Percentiles rank a stretch among this genome's conserved stretches.
These are phyloP conservation scores for Cheilosia soror DNA, from an alignment of 2,888 invertebrate species.

Conservation along the genomic window DNA sequence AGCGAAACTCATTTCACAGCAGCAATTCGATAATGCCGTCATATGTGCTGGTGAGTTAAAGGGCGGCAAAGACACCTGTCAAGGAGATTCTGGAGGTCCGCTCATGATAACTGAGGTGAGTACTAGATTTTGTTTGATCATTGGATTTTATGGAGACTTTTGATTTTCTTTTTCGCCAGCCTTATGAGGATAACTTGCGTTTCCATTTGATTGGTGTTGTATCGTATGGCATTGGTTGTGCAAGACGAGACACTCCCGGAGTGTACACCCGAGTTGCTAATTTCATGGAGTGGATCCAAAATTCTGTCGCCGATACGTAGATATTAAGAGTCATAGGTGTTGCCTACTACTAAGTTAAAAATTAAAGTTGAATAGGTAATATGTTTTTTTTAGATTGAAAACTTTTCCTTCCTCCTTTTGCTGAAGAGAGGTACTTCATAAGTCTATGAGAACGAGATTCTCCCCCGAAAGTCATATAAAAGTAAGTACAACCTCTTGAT, in stretches of 20 bases:
- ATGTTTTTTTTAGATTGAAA: no score
- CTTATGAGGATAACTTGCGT: conserved; percentile 85
- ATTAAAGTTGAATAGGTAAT: no score
- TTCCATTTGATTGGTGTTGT: conserved; percentile 87
- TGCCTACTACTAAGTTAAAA: neutral
- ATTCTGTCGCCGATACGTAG: conserved; percentile 77
- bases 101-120: conserved; percentile 81
- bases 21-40: conserved; percentile 81
- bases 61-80: conserved; percentile 82
- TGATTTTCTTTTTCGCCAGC: conserved; percentile 61
- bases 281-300: conserved; percentile 86
- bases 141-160: neutral
- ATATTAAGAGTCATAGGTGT: no score
- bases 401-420: no score
- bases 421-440: no score
- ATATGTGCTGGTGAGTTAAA: conserved; percentile 81
- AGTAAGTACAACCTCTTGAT: no score
- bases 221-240: conserved; percentile 87
- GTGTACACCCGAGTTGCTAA: conserved; percentile 86
- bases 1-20: conserved; percentile 77
- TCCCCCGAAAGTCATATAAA: no score
- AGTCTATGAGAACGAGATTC: no score
- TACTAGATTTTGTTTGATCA: neutral
- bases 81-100: conserved; percentile 83
- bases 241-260: conserved; percentile 86